Conservation (phyloP, 2,113 vertebrate species). For the Oncorhynchus keta region DNA sequence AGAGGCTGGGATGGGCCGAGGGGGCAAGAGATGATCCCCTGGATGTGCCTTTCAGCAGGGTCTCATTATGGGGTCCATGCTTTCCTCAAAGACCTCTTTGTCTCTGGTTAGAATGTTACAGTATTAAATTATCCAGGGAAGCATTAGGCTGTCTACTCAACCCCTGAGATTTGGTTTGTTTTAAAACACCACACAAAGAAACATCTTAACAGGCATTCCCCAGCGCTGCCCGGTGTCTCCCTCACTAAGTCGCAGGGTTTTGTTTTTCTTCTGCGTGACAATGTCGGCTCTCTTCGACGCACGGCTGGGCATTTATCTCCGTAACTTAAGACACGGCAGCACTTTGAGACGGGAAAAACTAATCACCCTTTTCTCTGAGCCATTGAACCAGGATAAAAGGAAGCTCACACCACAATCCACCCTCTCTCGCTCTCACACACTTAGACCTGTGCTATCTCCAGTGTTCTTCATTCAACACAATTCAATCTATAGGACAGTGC, state of each 20-base stretch:
- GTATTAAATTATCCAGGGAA: slow-evolving; percentile 59
- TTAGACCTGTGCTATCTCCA: slow-evolving; percentile 51
- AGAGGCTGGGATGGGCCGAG: slow-evolving; percentile 32
- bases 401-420: slow-evolving; percentile 53
- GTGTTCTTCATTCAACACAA: slow-evolving; percentile 59
- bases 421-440: slow-evolving; percentile 50
- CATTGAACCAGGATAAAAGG: slow-evolving; percentile 72
- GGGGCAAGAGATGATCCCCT: slow-evolving; percentile 50
- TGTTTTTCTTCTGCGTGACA: slow-evolving; percentile 47
- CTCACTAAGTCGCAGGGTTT: slow-evolving; percentile 27
- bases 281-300: slow-evolving; percentile 49
- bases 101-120: slow-evolving; percentile 60
- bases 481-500: slow-evolving; percentile 50
- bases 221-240: slow-evolving; percentile 28
- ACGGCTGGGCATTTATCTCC: slow-evolving; percentile 63
- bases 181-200: slow-evolving; percentile 57
- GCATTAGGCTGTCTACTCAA: slow-evolving; percentile 31
- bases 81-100: slow-evolving; percentile 78
- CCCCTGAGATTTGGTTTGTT: slow-evolving; percentile 52
- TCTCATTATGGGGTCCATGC: slow-evolving; percentile 68
- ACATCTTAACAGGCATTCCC: slow-evolving; percentile 57
- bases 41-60: slow-evolving; percentile 71
- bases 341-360: slow-evolving; percentile 65
- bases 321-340: slow-evolving; percentile 66
- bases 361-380: slow-evolving; percentile 69